Base-by-base conservation (phyloP, 2,797 vertebrate genomes). In the Enteromius unitaeniatus region DNA sequence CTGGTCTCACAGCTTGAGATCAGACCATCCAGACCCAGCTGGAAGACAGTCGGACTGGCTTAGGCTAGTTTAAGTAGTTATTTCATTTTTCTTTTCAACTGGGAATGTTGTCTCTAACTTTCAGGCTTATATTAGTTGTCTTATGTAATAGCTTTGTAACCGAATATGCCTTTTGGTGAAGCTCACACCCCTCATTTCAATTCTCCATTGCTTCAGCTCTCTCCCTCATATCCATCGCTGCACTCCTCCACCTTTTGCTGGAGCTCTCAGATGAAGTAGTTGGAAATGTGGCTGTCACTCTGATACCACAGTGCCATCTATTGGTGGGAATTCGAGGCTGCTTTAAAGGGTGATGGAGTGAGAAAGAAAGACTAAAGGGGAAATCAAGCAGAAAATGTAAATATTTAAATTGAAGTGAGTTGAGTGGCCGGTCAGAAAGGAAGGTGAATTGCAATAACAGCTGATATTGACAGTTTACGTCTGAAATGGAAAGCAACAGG, bases 271-370 rank as follows among this genome's bases (percentile, higher is more conserved):
- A 83, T 28, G 10, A 70, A 40, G 23, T 8, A 19, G 26, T 19
- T 26, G 34, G 28, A 45, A 47, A 47, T 31, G 2, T 62, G 23
- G 14, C 77, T 37, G 45, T 49, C 84, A 55, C 49, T 23, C 42
- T 81, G 81, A 84, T 87, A 85, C 87, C 87, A 75, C 85, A 88
- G 87, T 88, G 87, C 78, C 87, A 88, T 86, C 87, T 79, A 84
- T 79, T 85, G 87, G 67, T 79, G 47, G 53, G 31, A 68, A 55
- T 47, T n/a, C 4, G 3, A 78, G 19, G 5, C 64, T 55, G 47
- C 21, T 14, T 70, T 26, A 17, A 75, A 79, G 2, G 13, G 14
- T 51, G 74, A 51, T 21, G 34, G 82, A 78, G 37, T 26, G 47
- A 23, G 45, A 82, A 55, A 60, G n/a, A 1, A 37, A 68, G 28